These are phyloP conservation scores for Spea hammondii DNA, from an alignment of 2,797 vertebrate genomes.

Conservation along the genomic window DNA sequence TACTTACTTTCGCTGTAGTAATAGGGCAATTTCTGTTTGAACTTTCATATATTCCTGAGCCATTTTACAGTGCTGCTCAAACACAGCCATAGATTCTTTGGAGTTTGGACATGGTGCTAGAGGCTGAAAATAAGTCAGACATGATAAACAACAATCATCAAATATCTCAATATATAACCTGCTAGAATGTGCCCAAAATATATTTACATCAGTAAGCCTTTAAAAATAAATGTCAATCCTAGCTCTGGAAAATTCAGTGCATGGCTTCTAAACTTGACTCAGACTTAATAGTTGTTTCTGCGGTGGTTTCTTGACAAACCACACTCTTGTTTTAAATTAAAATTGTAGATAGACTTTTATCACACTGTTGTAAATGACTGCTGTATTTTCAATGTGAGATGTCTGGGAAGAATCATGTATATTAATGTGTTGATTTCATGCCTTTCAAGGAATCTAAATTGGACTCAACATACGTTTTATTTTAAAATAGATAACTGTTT, in stretches of 20 bases:
- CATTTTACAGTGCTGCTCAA: slow-evolving; percentile 99
- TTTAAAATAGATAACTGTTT: no score
- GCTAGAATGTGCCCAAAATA: slow-evolving; percentile 57
- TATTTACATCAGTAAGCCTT: slow-evolving; percentile 66
- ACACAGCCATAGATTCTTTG: slow-evolving; percentile 99
- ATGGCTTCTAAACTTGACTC: slow-evolving; percentile 30
- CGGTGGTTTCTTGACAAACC: background rate
- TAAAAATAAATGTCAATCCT: slow-evolving; percentile 65
- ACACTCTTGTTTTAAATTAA: no score
- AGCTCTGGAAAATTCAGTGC: slow-evolving; percentile 54
- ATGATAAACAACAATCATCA: slow-evolving; percentile 65
- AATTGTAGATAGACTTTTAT: no score
- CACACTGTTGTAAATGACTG: no score
- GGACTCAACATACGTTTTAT: no score
- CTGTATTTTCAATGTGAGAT: no score
- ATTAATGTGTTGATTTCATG: no score
- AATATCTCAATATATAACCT: slow-evolving; percentile 57
- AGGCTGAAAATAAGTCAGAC: slow-evolving; percentile 80
- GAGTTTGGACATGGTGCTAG: slow-evolving; percentile 97
- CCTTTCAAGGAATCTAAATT: no score
- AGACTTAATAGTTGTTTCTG: background rate
- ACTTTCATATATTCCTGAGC: slow-evolving; percentile 99
- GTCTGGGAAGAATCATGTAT: no score
- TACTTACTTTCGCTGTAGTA: slow-evolving; percentile 97
- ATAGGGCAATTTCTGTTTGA: slow-evolving; percentile 95